Evolutionary conservation across 2,888 invertebrate species (phyloP).

Genomic region (Nebria brevicollis): DNA sequence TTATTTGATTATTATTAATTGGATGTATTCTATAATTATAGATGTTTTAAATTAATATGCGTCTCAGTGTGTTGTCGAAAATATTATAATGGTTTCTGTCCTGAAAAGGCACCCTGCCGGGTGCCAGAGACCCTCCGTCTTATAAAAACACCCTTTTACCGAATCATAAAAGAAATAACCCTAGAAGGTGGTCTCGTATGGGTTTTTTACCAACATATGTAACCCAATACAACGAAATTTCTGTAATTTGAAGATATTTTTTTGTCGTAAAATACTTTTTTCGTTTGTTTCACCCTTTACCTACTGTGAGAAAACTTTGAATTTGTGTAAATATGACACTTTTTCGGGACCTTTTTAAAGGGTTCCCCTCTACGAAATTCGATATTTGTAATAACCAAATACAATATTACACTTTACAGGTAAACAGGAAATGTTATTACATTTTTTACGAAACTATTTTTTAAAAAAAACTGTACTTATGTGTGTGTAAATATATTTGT

Average conservation of each 20-base stretch:
- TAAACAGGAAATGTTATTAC: not conserved
- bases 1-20: not conserved
- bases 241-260: constrained; percentile 37
- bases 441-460: not conserved
- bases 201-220: constrained; percentile 18
- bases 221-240: constrained; percentile 33
- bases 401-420: not conserved
- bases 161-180: constrained; percentile 6
- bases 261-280: constrained; percentile 24
- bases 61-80: not conserved
- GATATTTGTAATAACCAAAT: constrained; percentile 12
- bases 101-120: not conserved
- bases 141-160: not conserved
- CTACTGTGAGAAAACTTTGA: constrained; percentile 31
- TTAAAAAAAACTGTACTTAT: not conserved
- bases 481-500: not conserved
- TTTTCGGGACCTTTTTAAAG: constrained; percentile 23
- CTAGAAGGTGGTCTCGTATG: constrained; percentile 24
- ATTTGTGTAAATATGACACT: constrained; percentile 36
- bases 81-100: not conserved
- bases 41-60: not conserved
- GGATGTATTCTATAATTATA: not conserved
- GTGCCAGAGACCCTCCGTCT: not conserved
- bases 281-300: constrained; percentile 29
- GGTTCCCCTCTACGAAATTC: constrained; percentile 9